These are phyloP conservation scores for Psephotus haematonotus DNA, from an alignment of 2,113 vertebrate species.

Conservation along the genomic window DNA sequence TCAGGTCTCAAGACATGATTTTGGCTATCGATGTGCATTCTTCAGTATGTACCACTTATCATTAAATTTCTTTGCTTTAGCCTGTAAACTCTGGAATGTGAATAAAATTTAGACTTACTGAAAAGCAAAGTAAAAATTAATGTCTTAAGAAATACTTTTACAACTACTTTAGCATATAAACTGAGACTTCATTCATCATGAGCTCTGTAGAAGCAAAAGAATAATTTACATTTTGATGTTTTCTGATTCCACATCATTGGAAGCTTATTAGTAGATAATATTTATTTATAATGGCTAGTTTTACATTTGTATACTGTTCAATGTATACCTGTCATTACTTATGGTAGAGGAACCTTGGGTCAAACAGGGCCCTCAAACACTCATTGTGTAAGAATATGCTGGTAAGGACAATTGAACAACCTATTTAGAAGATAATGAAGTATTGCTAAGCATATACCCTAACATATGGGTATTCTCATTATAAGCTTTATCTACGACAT, in stretches of 20 bases:
- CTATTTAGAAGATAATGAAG: not conserved
- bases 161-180: not conserved
- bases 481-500: not conserved
- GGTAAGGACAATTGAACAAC: not conserved
- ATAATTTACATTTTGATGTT: not conserved
- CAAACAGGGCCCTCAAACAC: not conserved
- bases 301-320: not conserved
- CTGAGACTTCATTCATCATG: not conserved
- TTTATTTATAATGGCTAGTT: not conserved
- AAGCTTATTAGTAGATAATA: not conserved
- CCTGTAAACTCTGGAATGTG: not conserved
- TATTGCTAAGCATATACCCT: not conserved
- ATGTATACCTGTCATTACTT: not conserved
- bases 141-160: not conserved
- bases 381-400: not conserved
- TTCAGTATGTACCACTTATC: not conserved
- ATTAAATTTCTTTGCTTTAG: not conserved
- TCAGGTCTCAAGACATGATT: not conserved
- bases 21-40: not conserved
- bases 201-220: not conserved
- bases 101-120: not conserved
- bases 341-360: not conserved
- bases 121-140: not conserved
- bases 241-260: not conserved
- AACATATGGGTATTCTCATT: not conserved